Conservation (phyloP, 1,140 invertebrate genomes). For the Rhagoletis zephyria region DNA sequence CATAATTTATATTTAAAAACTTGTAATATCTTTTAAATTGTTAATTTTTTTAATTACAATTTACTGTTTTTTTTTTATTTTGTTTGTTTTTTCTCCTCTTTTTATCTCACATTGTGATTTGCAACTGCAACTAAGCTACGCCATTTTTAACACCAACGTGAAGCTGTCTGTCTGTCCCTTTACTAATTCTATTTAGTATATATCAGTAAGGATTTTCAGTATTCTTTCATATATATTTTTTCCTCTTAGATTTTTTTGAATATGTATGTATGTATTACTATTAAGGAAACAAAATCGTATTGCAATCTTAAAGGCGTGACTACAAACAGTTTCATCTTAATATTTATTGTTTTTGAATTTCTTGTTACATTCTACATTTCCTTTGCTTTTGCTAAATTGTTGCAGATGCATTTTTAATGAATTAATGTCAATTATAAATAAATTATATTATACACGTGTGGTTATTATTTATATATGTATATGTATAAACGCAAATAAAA, state of each 20-base stretch:
- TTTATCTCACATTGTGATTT: background rate
- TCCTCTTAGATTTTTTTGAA: background rate
- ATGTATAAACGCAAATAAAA: background rate
- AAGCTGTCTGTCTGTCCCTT: background rate
- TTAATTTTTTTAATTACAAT: conserved; percentile 2
- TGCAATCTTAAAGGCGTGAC: background rate
- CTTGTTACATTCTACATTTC: background rate
- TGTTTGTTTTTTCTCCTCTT: background rate
- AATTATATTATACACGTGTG: background rate
- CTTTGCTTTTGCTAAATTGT: background rate
- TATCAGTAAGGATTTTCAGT: conserved; percentile 18
- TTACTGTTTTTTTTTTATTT: background rate
- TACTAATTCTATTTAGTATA: background rate
- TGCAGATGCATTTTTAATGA: background rate
- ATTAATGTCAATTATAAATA: background rate
- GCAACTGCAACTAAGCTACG: background rate
- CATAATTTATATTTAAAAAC: conserved; percentile 19
- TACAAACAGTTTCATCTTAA: background rate
- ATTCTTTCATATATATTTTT: background rate
- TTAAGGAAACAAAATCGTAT: background rate
- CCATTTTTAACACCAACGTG: background rate
- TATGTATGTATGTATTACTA: background rate
- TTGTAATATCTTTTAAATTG: conserved; percentile 17
- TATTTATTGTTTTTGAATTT: background rate
- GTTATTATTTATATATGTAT: too few relatives aligned